Conservation (phyloP, 1,140 invertebrate species). For the Notospermus geniculatus region DNA sequence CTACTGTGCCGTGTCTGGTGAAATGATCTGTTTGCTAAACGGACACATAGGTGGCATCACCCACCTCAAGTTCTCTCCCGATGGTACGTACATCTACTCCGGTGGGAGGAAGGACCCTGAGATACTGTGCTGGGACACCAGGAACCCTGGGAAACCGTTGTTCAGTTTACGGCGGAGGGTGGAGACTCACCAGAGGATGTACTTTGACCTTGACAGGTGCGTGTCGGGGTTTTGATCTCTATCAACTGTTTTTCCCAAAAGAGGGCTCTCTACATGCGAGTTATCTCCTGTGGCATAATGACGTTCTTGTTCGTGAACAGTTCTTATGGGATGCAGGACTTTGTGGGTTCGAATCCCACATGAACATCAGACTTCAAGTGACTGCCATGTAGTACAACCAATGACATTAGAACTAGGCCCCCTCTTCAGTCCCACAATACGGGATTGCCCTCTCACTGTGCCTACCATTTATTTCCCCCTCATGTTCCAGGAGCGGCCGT, state of each 20-base stretch:
- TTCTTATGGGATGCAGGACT: not conserved
- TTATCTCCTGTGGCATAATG: too few species aligned
- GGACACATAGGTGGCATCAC: slow-evolving; percentile 80
- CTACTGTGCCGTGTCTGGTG: slow-evolving; percentile 63
- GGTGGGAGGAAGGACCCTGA: slow-evolving; percentile 71
- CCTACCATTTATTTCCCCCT: too few species aligned
- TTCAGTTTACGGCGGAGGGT: slow-evolving; percentile 69
- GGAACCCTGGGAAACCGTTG: slow-evolving; percentile 76
- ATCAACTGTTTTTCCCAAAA: too few species aligned
- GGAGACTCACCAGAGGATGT: slow-evolving; percentile 89
- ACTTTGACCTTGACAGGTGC: slow-evolving; percentile 73
- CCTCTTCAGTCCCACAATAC: too few species aligned
- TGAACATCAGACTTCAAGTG: not conserved
- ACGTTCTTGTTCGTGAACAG: slow-evolving; percentile 2
- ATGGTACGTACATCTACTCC: slow-evolving; percentile 77
- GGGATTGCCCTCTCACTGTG: too few species aligned
- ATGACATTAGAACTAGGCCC: too few species aligned
- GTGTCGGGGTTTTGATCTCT: too few species aligned
- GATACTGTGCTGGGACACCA: slow-evolving; percentile 78
- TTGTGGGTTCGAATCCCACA: not conserved
- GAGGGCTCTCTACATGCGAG: too few species aligned
- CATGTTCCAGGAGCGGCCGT: slow-evolving; percentile 35
- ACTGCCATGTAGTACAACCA: too few species aligned
- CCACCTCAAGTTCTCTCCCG: slow-evolving; percentile 78
- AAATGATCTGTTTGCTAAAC: slow-evolving; percentile 63